Conservation (phyloP, 1,140 invertebrate species). For the Anastatus disparis region DNA sequence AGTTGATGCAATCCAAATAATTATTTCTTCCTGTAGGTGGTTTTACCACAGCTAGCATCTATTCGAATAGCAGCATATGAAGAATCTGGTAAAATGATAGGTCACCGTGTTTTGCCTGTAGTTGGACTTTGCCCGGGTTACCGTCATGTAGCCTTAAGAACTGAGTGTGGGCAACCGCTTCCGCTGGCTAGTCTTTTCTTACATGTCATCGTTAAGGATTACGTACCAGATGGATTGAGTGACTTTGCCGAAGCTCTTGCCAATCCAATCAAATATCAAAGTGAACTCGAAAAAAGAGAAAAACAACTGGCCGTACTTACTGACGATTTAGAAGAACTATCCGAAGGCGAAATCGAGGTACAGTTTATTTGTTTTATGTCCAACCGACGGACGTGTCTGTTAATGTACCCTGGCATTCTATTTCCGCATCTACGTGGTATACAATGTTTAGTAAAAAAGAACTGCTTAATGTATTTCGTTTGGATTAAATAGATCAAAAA, state of each 20-base stretch:
- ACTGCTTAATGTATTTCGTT: background rate
- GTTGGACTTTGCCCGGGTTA: conserved; percentile 96
- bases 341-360: conserved; percentile 64
- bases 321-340: conserved; percentile 76
- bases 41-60: conserved; percentile 95
- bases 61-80: conserved; percentile 96
- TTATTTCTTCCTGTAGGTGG: conserved; percentile 76
- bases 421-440: background rate
- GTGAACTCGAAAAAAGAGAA: conserved; percentile 89
- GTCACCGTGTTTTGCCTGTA: conserved; percentile 95
- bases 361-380: conserved; percentile 5
- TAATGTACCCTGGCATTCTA: background rate
- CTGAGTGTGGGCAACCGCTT: conserved; percentile 94
- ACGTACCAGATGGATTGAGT: conserved; percentile 93
- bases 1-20: background rate
- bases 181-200: conserved; percentile 91
- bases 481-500: background rate
- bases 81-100: conserved; percentile 92
- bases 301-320: conserved; percentile 91
- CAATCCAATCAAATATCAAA: conserved; percentile 97
- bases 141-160: conserved; percentile 86
- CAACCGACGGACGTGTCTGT: background rate
- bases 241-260: conserved; percentile 96
- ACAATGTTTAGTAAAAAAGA: conserved; percentile 31
- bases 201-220: conserved; percentile 94